Base-by-base conservation (phyloP, 2,888 invertebrate species). In the Cataglyphis cursor region DNA sequence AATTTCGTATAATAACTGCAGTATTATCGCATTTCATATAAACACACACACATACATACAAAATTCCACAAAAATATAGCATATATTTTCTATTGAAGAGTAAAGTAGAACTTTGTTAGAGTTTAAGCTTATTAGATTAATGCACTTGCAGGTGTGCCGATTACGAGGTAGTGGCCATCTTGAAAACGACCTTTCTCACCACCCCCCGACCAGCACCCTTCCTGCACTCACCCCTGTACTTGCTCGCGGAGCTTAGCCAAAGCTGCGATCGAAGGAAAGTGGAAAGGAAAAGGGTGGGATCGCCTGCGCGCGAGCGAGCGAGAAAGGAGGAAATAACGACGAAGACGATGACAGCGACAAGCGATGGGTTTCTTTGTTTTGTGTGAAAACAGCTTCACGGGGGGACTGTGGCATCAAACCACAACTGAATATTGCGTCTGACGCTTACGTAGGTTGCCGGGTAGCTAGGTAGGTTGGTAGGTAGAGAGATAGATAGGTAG, bases 341-440 rank as follows among this genome's bases (percentile, higher is more conserved):
- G 84, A 72, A 62, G 87, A 78, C 83, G 90, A 90, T 82, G 85
- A 72, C 83, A 90, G 88, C 89, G 85, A 75, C 61, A 70, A 84
- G 86, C 89, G 91, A 89, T 90, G 90, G 91, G 88, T 93, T 92
- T 92, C 93, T 93, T 93, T 94, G 94, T 94, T 94, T 94, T 93
- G 90, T 93, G 84, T 93, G 88, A 93, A 94, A 94, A 93, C 93
- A 94, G 88, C 91, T 89, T 75, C 85, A 70, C 83, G 86, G 92
- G 91, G 92, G 92, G 91, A 93, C 91, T 92, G 91, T 92, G 92
- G 91, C 90, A 91, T 93, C 90, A 89, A 91, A 91, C 90, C 90
- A 90, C 24, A 92, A 92, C 90, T 85, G 88, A 90, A 93, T 91
- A 92, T 92, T 90, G 90, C 91, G 85, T 82, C 83, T 82, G 81